Conservation (phyloP, 2,113 vertebrate species). For the Caranx ignobilis region DNA sequence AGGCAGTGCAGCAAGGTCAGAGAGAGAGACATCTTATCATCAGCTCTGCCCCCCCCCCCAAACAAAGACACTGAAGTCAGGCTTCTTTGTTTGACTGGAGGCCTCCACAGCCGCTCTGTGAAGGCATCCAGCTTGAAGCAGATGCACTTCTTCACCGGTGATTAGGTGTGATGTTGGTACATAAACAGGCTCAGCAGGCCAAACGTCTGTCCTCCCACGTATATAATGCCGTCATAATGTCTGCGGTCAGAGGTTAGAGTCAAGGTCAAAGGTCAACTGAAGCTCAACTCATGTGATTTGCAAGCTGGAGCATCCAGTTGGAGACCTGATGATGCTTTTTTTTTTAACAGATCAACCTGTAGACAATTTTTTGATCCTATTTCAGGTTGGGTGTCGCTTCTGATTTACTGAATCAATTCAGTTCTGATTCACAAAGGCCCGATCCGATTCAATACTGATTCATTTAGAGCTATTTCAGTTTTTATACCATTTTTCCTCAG, state of each 20-base stretch:
- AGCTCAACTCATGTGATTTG: conserved; percentile 10
- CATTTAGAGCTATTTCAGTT: too few species aligned
- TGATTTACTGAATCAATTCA: too few species aligned
- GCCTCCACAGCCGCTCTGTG: not conserved
- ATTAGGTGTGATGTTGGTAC: not conserved
- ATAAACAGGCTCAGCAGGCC: not conserved
- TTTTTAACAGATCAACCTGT: not conserved
- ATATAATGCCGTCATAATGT: not conserved
- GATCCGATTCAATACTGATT: too few species aligned
- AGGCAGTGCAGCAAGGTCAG: conserved; percentile 53
- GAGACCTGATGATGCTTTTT: not conserved
- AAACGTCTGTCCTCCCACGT: not conserved
- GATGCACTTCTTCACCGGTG: conserved; percentile 1
- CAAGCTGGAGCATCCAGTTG: not conserved
- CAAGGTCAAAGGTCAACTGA: conserved; percentile 53
- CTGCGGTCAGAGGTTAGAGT: not conserved
- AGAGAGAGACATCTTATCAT: conserved; percentile 33
- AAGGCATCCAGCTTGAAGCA: not conserved
- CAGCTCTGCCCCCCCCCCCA: not conserved
- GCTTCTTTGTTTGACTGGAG: conserved; percentile 39
- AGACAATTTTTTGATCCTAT: too few species aligned
- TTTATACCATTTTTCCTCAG: too few species aligned
- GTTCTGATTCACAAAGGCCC: too few species aligned
- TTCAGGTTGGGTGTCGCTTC: too few species aligned
- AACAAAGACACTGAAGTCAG: conserved; percentile 37